Conservation (phyloP, 2,888 invertebrate species). For the Drosophila affinis region DNA sequence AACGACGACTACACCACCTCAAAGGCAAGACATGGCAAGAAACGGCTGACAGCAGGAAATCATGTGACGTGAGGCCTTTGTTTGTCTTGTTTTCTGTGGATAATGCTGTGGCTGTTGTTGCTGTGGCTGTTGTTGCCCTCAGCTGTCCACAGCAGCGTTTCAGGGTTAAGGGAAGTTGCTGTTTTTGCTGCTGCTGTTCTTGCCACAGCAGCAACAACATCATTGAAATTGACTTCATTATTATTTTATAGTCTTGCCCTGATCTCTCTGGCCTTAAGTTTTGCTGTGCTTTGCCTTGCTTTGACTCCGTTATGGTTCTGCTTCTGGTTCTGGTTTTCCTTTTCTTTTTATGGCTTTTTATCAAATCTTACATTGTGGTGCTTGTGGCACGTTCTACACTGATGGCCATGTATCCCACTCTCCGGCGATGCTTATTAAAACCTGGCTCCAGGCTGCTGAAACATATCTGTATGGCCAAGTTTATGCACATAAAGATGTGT, state of each 20-base stretch:
- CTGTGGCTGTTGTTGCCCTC: slow-evolving; percentile 38
- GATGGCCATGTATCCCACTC: slow-evolving; percentile 30
- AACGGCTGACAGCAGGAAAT: slow-evolving; percentile 69
- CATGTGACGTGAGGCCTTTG: slow-evolving; percentile 67
- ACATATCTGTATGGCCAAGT: slow-evolving; percentile 34
- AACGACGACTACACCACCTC: slow-evolving; percentile 37
- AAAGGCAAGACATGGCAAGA: slow-evolving; percentile 66
- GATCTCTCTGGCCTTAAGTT: slow-evolving; percentile 40
- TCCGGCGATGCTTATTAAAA: slow-evolving; percentile 67
- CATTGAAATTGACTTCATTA: slow-evolving; percentile 76
- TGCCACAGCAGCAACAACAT: slow-evolving; percentile 49
- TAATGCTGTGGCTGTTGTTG: slow-evolving; percentile 7
- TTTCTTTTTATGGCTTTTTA: slow-evolving; percentile 44
- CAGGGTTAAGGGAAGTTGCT: slow-evolving; percentile 46
- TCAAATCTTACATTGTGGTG: slow-evolving; percentile 64
- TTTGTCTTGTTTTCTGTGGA: slow-evolving; percentile 48
- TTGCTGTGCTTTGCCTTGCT: slow-evolving; percentile 13
- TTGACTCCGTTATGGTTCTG: background rate
- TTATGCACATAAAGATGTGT: slow-evolving; percentile 16
- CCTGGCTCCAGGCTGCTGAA: slow-evolving; percentile 49
- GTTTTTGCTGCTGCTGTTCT: slow-evolving; percentile 12
- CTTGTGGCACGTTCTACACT: slow-evolving; percentile 64
- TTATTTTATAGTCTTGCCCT: slow-evolving; percentile 57
- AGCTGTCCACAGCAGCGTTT: slow-evolving; percentile 53
- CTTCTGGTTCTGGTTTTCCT: slow-evolving; percentile 1